These are phyloP conservation scores for Calliopum simillimum DNA, from an alignment of 2,888 invertebrate genomes.

Conservation along the genomic window DNA sequence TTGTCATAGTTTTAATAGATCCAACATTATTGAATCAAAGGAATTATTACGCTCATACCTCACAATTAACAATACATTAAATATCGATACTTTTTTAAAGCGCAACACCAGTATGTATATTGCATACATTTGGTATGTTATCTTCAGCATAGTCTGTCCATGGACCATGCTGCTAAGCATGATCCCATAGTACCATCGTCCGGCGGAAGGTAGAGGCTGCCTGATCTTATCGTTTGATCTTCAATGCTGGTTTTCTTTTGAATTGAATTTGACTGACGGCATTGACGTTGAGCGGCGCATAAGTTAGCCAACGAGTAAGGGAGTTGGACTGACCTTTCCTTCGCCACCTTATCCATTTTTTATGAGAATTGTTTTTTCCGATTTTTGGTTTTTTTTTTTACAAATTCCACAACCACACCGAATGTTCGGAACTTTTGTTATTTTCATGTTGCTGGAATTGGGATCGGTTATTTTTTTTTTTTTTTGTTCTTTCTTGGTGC, in stretches of 20 bases:
- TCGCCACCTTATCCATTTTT: slow-evolving; percentile 20
- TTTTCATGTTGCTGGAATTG: slow-evolving; percentile 24
- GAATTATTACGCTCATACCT: no score
- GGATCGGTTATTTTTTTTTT: slow-evolving; percentile 34
- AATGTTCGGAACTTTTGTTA: slow-evolving; percentile 20
- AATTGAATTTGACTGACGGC: slow-evolving; percentile 56
- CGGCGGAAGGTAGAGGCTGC: neutral
- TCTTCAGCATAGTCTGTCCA: no score
- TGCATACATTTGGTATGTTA: no score
- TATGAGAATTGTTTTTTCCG: slow-evolving; percentile 30
- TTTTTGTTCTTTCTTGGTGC: neutral
- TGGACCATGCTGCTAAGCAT: neutral
- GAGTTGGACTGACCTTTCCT: neutral
- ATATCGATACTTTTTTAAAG: no score
- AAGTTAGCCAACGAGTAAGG: neutral
- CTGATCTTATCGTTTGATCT: slow-evolving; percentile 65
- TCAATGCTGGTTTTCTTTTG: slow-evolving; percentile 56
- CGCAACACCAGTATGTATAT: no score
- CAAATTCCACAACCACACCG: slow-evolving; percentile 10
- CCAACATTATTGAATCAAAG: no score
- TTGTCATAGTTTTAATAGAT: no score
- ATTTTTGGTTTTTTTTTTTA: slow-evolving; percentile 5
- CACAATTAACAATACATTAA: no score
- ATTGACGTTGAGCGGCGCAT: slow-evolving; percentile 1
- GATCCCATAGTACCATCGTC: neutral